A percentile compares a stretch with the other conserved stretches of the same genome.
phyloP scores from a whole-genome alignment of 1,140 invertebrate genomes.

The Scaptodrosophila lebanonensis region DNA sequence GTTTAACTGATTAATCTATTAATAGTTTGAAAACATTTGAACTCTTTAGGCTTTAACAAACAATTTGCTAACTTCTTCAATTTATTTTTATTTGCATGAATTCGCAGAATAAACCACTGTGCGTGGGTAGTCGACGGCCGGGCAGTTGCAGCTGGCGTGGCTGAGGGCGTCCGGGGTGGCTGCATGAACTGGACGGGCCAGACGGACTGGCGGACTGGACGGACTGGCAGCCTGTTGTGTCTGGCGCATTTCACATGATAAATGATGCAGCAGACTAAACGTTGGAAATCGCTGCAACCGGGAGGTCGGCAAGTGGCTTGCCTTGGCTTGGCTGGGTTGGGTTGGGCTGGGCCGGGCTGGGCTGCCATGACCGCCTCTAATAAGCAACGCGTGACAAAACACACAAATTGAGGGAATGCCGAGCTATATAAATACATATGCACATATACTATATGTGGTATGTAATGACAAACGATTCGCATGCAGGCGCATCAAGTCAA shows the following conservation, averaged over 20 bases:
- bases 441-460: too few species aligned
- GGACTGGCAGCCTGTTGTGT: constrained; percentile 39
- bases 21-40: too few species aligned
- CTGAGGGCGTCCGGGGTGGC: background rate
- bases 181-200: background rate
- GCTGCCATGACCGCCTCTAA: constrained; percentile 32
- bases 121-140: too few species aligned
- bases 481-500: too few species aligned
- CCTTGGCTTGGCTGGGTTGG: background rate
- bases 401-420: constrained; percentile 62
- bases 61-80: too few species aligned
- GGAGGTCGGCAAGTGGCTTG: constrained; percentile 8
- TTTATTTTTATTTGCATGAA: too few species aligned
- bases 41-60: too few species aligned
- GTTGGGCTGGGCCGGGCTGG: background rate
- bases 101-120: too few species aligned
- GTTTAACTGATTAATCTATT: too few species aligned
- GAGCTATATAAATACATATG: constrained; percentile 37
- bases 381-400: constrained; percentile 48
- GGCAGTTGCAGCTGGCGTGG: constrained; percentile 40
- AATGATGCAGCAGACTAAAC: constrained; percentile 71
- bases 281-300: constrained; percentile 43
- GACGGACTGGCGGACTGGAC: constrained; percentile 15
- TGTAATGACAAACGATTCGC: too few species aligned
- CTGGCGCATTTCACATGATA: constrained; percentile 71